Evolutionary conservation across 2,888 invertebrate species (phyloP).

Genomic region (Neocrepidodera transversa): DNA sequence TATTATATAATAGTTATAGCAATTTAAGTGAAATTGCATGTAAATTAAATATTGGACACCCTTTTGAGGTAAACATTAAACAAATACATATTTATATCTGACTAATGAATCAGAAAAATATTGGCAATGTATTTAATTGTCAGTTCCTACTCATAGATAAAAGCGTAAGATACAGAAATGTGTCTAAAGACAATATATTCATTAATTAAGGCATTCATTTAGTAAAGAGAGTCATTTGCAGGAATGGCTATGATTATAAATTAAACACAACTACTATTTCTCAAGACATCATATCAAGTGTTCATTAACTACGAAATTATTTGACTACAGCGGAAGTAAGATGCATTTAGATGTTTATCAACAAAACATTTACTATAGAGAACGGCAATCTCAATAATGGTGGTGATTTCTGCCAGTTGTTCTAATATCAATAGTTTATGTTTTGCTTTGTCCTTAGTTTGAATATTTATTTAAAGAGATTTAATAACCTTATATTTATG

Average conservation of each 20-base stretch:
- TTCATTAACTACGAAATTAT: constrained; percentile 13
- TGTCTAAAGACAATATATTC: neutral
- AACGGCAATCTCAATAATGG: constrained; percentile 2
- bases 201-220: constrained; percentile 19
- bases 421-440: neutral
- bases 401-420: neutral
- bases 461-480: too few relatives aligned
- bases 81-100: too few relatives aligned
- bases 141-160: neutral
- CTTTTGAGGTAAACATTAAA: too few relatives aligned
- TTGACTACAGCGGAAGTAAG: constrained; percentile 3
- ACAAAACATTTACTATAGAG: constrained; percentile 5
- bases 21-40: too few relatives aligned
- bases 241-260: constrained; percentile 11
- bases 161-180: neutral
- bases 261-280: constrained; percentile 15
- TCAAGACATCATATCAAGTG: constrained; percentile 4
- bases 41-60: too few relatives aligned
- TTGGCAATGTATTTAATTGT: too few relatives aligned
- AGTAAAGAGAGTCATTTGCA: constrained; percentile 4
- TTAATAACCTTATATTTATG: too few relatives aligned
- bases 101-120: too few relatives aligned
- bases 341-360: constrained; percentile 6
- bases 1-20: too few relatives aligned
- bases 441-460: too few relatives aligned